These are phyloP conservation scores for Rousettus leschenaultii DNA, from an alignment of 2,113 vertebrate species.

Conservation along the genomic window DNA sequence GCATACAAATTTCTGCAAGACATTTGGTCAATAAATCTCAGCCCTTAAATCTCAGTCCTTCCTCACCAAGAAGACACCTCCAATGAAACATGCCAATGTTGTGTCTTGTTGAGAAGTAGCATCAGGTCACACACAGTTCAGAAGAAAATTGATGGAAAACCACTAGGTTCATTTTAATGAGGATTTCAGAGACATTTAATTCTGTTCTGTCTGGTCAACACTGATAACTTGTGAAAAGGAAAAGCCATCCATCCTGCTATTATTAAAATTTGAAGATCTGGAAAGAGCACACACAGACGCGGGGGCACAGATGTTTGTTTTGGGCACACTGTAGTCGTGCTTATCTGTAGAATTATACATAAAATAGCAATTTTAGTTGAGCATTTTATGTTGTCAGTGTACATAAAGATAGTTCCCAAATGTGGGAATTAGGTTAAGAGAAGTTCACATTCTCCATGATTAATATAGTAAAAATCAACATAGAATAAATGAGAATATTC, in stretches of 20 bases:
- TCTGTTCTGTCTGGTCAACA: slow-evolving; percentile 54
- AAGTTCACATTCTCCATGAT: not conserved
- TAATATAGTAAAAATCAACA: not conserved
- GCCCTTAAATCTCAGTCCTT: not conserved
- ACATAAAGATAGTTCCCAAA: not conserved
- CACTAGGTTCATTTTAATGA: slow-evolving; percentile 47
- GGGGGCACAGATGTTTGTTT: not conserved
- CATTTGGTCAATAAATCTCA: slow-evolving; percentile 34
- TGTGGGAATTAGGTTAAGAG: not conserved
- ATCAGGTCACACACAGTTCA: not conserved
- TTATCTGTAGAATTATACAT: not conserved
- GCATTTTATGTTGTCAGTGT: not conserved
- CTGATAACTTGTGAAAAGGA: slow-evolving; percentile 63
- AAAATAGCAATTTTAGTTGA: not conserved
- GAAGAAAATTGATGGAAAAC: slow-evolving; percentile 27
- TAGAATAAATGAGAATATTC: not conserved
- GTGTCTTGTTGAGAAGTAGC: not conserved
- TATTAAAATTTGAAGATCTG: slow-evolving; percentile 45
- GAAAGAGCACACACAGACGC: not conserved
- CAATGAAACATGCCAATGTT: not conserved
- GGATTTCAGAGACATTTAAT: slow-evolving; percentile 51
- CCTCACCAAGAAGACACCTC: not conserved
- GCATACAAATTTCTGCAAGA: not conserved
- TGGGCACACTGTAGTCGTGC: not conserved
- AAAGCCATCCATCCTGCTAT: slow-evolving; percentile 52